A percentile compares a stretch with the other conserved stretches of the same genome.
phyloP scores from a whole-genome alignment of 2,888 invertebrate genomes.

The Drosophila helvetica region DNA sequence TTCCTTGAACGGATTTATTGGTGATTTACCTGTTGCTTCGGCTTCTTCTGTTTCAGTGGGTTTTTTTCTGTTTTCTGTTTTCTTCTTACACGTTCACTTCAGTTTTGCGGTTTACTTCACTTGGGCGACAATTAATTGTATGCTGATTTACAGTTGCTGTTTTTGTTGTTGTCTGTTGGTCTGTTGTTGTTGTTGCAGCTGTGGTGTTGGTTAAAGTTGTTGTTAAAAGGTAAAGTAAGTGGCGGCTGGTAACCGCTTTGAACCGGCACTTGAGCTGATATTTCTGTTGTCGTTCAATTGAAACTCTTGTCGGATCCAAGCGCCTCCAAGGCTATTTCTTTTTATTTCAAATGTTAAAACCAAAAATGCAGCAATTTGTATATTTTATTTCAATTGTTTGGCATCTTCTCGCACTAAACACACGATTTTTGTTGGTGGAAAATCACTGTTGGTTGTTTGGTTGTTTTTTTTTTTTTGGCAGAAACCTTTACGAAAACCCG shows the following conservation, averaged over 20 bases:
- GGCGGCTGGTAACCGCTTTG: slow-evolving; percentile 61
- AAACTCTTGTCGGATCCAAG: slow-evolving; percentile 24
- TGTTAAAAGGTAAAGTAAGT: slow-evolving; percentile 31
- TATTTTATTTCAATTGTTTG: not conserved
- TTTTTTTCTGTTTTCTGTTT: not conserved
- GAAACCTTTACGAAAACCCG: slow-evolving; percentile 35
- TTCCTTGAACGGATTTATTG: slow-evolving; percentile 30
- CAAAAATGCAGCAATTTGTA: slow-evolving; percentile 4
- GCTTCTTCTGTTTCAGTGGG: slow-evolving; percentile 26
- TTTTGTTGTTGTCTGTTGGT: slow-evolving; percentile 3
- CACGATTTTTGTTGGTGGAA: not conserved
- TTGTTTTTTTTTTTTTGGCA: not conserved
- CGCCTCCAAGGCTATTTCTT: slow-evolving; percentile 27
- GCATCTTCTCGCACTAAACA: slow-evolving; percentile 13
- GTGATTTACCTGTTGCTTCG: slow-evolving; percentile 47
- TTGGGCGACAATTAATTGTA: slow-evolving; percentile 18
- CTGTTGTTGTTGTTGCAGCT: slow-evolving; percentile 7
- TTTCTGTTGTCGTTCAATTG: slow-evolving; percentile 22
- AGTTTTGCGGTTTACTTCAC: slow-evolving; percentile 3
- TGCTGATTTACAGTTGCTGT: slow-evolving; percentile 24
- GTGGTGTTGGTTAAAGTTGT: not conserved
- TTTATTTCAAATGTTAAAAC: slow-evolving; percentile 22
- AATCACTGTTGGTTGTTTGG: not conserved
- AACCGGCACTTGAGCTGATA: slow-evolving; percentile 41
- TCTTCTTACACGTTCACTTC: slow-evolving; percentile 9